Conservation (phyloP, 2,113 vertebrate genomes). For the Hippoglossus stenolepis region DNA sequence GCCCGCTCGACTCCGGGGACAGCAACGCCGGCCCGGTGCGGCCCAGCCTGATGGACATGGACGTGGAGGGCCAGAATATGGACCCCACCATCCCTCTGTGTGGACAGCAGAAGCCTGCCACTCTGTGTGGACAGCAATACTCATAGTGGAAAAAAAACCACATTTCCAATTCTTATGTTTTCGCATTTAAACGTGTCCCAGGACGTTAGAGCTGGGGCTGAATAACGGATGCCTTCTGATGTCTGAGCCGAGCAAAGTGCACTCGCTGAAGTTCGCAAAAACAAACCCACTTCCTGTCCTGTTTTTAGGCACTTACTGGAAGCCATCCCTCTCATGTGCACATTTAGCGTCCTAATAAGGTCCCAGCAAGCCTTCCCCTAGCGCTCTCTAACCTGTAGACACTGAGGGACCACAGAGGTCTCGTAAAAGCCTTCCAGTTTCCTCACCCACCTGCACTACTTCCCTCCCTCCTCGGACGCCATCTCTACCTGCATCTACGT, state of each 20-base stretch:
- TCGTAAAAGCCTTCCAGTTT: not conserved
- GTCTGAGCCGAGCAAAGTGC: conserved; percentile 66
- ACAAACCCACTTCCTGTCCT: conserved; percentile 22
- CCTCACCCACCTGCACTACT: conserved; percentile 14
- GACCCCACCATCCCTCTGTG: conserved; percentile 90
- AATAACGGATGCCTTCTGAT: conserved; percentile 38
- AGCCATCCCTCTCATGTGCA: conserved; percentile 39
- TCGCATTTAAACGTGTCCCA: conserved; percentile 13
- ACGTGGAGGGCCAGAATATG: conserved; percentile 89
- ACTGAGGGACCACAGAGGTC: conserved; percentile 38
- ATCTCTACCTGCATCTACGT: conserved; percentile 26
- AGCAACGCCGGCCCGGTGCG: conserved; percentile 65
- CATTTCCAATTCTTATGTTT: not conserved
- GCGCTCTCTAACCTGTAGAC: conserved; percentile 42
- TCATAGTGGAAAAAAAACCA: conserved; percentile 44
- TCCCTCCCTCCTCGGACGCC: conserved; percentile 26
- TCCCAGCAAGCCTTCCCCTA: conserved; percentile 21
- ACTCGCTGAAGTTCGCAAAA: conserved; percentile 48
- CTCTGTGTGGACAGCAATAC: conserved; percentile 76
- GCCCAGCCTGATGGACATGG: conserved; percentile 90
- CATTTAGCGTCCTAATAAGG: conserved; percentile 41
- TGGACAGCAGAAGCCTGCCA: conserved; percentile 62
- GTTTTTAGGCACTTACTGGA: conserved; percentile 42
- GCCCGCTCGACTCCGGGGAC: conserved; percentile 82
- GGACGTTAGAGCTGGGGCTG: conserved; percentile 13